Base-by-base conservation (phyloP, 2,888 invertebrate species). In the Alloplasta piceator region DNA sequence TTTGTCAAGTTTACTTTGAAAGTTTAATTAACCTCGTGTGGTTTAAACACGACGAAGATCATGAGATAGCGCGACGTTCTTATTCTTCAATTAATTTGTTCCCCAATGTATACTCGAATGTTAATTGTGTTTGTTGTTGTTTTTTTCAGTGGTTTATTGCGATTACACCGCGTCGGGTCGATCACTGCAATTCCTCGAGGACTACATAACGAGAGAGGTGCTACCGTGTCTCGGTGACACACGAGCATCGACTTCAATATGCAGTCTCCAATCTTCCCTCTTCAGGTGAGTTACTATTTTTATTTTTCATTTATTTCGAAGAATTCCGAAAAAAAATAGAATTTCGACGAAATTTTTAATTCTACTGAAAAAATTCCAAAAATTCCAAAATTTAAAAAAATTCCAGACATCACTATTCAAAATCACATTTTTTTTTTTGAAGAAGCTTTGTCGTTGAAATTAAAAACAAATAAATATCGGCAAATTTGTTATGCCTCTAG, bases 101-200 rank as follows among this genome's bases (percentile, higher is more conserved):
- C 2, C 7, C 12, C 38, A 14, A 63, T 60, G 6, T 12, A 26
- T 52, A 26, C 38, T 43, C n/a, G 6, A 6, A 7, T 14, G 10
- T 38, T 9, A n/a, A n/a, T 39, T 50, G 9, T 41, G 55, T 56
- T 56, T 41, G 55, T 56, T 56, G 26, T 14, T 43, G 9, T 43
- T 4, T 89, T 78, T 94, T 94, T 71, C 94, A 96, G 96, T 96
- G 88, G 95, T 97, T 9, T 98, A 97, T 91, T 96, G 97, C 92
- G 98, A 98, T 93, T 97, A 97, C 93, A 96, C 95, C 73, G 97
- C 97, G 1, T 97, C 97, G 0, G 98, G 98, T 10, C 94, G 97
- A 86, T 95, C 97, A 0, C 91, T 98, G 84, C 95, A 96, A 82
- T 98, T 97, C 93, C 94, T 98, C 84, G 98, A 98, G 91, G 97